A percentile compares a stretch with the other conserved stretches of the same genome.
Conservation (phyloP, 2,797 vertebrate genomes). For the Acomys russatus region DNA sequence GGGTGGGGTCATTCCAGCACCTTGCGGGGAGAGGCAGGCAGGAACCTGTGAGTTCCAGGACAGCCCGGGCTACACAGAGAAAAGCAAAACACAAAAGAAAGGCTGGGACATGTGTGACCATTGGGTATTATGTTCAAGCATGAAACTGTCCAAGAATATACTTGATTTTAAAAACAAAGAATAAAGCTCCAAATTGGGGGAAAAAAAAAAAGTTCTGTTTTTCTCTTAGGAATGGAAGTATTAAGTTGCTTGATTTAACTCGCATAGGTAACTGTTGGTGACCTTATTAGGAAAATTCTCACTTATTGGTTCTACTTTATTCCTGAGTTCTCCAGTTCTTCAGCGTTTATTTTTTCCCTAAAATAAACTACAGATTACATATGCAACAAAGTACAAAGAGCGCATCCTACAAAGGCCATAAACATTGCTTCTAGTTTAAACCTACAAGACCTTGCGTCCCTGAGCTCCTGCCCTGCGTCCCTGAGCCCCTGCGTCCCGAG, state of each 20-base stretch:
- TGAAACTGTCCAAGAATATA: not conserved
- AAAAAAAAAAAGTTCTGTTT: slow-evolving; percentile 32
- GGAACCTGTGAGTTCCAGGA: not conserved
- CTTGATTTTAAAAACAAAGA: slow-evolving; percentile 20
- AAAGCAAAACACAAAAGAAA: too few species aligned
- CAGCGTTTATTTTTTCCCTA: slow-evolving; percentile 42
- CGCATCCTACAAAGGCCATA: slow-evolving; percentile 19
- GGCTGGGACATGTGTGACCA: not conserved
- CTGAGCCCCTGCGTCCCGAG: slow-evolving; percentile 41
- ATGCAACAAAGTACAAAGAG: not conserved
- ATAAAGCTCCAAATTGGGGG: slow-evolving; percentile 11
- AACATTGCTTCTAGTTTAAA: slow-evolving; percentile 61
- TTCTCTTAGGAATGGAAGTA: slow-evolving; percentile 63
- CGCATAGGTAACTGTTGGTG: slow-evolving; percentile 39
- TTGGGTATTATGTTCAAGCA: not conserved
- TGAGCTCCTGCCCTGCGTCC: not conserved
- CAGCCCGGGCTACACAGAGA: not conserved
- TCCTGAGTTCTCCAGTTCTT: slow-evolving; percentile 51
- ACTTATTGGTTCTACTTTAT: not conserved
- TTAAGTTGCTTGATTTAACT: slow-evolving; percentile 40
- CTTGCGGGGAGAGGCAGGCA: not conserved
- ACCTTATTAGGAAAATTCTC: slow-evolving; percentile 49
- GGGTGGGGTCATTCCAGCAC: not conserved
- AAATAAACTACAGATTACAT: slow-evolving; percentile 54
- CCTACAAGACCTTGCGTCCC: not conserved